These are phyloP conservation scores for Pangasius larnaudii DNA, from an alignment of 2,797 vertebrate species.

Conservation along the genomic window DNA sequence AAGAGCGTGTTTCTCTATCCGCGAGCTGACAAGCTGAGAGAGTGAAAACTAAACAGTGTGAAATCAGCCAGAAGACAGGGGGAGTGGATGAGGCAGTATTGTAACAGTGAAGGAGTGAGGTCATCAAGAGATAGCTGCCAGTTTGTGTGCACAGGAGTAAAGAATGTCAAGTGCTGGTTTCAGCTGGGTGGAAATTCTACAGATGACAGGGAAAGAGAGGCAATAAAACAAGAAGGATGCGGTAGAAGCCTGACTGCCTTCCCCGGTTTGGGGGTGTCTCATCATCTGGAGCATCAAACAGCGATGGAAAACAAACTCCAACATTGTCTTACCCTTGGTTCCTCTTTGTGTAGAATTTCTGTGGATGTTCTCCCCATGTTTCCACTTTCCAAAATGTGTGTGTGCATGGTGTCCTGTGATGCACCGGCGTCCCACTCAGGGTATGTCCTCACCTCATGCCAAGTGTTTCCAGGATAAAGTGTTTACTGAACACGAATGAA, in stretches of 20 bases:
- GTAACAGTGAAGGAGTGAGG: slow-evolving; percentile 35
- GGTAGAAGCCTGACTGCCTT: slow-evolving; percentile 33
- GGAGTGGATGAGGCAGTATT: slow-evolving; percentile 15
- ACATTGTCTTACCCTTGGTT: neutral
- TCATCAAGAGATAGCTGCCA: slow-evolving; percentile 32
- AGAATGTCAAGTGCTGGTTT: slow-evolving; percentile 52
- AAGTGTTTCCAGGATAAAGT: neutral
- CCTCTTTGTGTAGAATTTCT: neutral
- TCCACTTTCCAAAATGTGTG: neutral
- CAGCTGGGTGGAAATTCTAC: neutral
- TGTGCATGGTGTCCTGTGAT: neutral
- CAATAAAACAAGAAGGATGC: slow-evolving; percentile 51
- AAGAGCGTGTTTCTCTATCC: slow-evolving; percentile 36
- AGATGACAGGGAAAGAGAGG: neutral
- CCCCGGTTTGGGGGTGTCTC: slow-evolving; percentile 31
- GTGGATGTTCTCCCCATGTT: neutral
- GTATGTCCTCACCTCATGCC: too few relatives aligned
- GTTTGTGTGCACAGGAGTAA: slow-evolving; percentile 23
- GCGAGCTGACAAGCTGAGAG: slow-evolving; percentile 36
- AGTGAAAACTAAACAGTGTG: slow-evolving; percentile 45
- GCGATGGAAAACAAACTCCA: slow-evolving; percentile 50
- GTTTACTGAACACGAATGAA: neutral
- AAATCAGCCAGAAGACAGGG: slow-evolving; percentile 27
- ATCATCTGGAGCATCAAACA: slow-evolving; percentile 56
- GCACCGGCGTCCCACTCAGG: neutral